Evolutionary conservation across 2,113 vertebrate genomes (phyloP).

Genomic region (Sturnira hondurensis): DNA sequence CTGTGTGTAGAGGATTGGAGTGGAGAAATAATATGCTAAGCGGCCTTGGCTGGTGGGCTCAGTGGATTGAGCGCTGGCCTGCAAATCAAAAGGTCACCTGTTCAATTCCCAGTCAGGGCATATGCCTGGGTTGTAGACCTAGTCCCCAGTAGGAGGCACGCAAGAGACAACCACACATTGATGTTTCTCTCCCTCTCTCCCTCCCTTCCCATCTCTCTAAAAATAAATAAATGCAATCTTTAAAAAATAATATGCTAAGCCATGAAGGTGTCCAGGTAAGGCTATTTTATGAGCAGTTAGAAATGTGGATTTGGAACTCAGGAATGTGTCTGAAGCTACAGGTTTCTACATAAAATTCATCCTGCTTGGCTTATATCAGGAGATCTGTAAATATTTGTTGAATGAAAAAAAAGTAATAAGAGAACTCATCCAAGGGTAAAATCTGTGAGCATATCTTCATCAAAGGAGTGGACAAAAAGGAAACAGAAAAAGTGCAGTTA

Average conservation of each 20-base stretch:
- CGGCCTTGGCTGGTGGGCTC: not conserved
- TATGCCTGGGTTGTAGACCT: too few species aligned
- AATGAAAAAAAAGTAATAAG: not conserved
- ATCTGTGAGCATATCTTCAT: not conserved
- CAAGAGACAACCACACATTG: too few species aligned
- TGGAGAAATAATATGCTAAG: not conserved
- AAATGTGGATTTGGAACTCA: not conserved
- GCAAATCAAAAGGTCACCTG: too few species aligned
- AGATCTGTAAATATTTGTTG: conserved; percentile 1
- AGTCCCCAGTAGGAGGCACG: too few species aligned
- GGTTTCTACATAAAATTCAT: not conserved
- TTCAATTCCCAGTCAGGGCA: too few species aligned
- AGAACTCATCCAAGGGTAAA: not conserved
- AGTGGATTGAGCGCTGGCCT: too few species aligned
- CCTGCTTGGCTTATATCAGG: not conserved
- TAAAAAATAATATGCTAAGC: not conserved
- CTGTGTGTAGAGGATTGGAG: not conserved
- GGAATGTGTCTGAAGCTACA: not conserved
- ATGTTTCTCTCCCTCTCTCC: too few species aligned
- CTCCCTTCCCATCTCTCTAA: too few species aligned
- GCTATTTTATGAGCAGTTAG: not conserved
- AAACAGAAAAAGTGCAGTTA: not conserved
- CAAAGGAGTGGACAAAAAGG: not conserved
- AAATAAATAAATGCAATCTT: too few species aligned
- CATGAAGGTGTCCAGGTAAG: not conserved